Evolutionary conservation across 2,797 vertebrate genomes (phyloP).

Genomic region (Lindbergichthys nudifrons): DNA sequence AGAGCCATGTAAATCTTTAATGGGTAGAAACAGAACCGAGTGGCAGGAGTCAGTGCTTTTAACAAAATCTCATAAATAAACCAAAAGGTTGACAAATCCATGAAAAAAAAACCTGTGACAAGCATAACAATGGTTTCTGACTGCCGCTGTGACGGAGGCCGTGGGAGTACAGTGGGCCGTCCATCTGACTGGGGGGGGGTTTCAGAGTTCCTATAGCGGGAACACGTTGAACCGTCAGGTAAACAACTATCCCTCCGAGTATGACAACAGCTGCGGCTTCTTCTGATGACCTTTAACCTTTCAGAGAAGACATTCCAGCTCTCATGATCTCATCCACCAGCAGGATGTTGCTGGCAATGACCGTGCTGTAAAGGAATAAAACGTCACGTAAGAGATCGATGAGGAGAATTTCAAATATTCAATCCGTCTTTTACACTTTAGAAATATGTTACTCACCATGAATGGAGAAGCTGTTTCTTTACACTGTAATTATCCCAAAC

Average conservation of each 20-base stretch:
- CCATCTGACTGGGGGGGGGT: slow-evolving; percentile 49
- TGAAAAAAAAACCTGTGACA: slow-evolving; percentile 47
- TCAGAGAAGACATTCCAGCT: slow-evolving; percentile 98
- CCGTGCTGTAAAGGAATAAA: slow-evolving; percentile 85
- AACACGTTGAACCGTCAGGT: slow-evolving; percentile 42
- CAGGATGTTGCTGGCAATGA: slow-evolving; percentile 97
- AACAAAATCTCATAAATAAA: slow-evolving; percentile 86
- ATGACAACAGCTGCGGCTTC: slow-evolving; percentile 41
- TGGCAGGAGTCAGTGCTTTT: slow-evolving; percentile 85
- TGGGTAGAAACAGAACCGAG: slow-evolving; percentile 83
- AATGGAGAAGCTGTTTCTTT: slow-evolving; percentile 98
- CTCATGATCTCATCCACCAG: slow-evolving; percentile 99
- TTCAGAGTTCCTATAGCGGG: slow-evolving; percentile 54
- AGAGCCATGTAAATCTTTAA: slow-evolving; percentile 82
- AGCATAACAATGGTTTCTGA: slow-evolving; percentile 62
- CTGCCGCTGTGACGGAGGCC: slow-evolving; percentile 49
- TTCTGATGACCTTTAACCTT: slow-evolving; percentile 85
- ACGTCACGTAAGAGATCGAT: background rate
- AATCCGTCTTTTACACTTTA: background rate
- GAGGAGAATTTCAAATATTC: background rate
- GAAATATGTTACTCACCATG: slow-evolving; percentile 85
- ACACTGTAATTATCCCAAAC: slow-evolving; percentile 98
- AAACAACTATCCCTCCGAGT: slow-evolving; percentile 56
- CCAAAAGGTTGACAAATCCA: slow-evolving; percentile 68
- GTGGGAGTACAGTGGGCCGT: slow-evolving; percentile 33